Evolutionary conservation across 2,797 vertebrate genomes (phyloP), one percentile per base, ranked within the genome.

Genomic region (Poliocrania exsul): DNA sequence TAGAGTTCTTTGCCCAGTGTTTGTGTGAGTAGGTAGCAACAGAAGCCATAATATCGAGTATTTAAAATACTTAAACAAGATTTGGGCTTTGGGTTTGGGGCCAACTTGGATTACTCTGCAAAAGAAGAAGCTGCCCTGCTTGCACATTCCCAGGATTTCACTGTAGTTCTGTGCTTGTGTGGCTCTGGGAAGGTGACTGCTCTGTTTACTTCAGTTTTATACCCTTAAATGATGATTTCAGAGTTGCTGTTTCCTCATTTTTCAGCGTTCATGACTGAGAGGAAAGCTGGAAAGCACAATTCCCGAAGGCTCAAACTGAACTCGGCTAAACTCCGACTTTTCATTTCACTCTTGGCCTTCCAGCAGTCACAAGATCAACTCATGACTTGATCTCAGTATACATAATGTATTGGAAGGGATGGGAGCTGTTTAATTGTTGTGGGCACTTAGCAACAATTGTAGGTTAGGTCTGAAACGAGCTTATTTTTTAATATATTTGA

Each of bases 311-410:
- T 91, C 64, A 26, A 16, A 53, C 4, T 90, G 93, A 91, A 92
- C 93, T 92, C 56, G 0, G 93, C 85, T 82, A 86, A 94, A 94
- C 70, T 93, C 79, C 9, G 9, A 62, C 81, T 96, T 94, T 95
- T 93, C 81, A 93, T 93, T 92, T 93, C 47, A 42, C 47, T 94
- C 80, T 85, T 28, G 84, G 95, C 92, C 62, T 96, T 96, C 86
- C 90, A 95, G 91, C 80, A 95, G 94, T 96, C 96, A 96, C 91
- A 93, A 96, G 95, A 96, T 86, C 74, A 72, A 23, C 90, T 90
- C 86, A 71, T 96, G 94, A 92, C 94, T 94, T 88, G 88, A 80
- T 94, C 88, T 91, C 81, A 53, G 86, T 88, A 81, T 95, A 88
- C 88, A 91, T 90, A 88, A 84, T 86, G 33, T 79, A 88, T 90